A percentile compares a stretch with the other conserved stretches of the same genome.
phyloP scores from a whole-genome alignment of 2,797 vertebrate genomes.

The Dryobates pubescens region DNA sequence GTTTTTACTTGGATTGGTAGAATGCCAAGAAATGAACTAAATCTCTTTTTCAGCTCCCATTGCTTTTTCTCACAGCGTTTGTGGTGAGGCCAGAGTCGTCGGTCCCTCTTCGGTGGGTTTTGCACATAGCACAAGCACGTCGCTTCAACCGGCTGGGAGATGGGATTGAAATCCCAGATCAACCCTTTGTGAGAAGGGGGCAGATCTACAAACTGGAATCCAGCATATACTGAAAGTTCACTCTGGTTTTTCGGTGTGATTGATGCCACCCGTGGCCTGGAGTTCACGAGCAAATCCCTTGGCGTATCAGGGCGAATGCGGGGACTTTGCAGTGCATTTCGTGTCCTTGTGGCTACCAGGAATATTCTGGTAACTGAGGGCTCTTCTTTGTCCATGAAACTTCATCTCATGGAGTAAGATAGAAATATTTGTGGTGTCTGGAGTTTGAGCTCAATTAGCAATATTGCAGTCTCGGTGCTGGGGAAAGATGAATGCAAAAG shows the following conservation, averaged over 20 bases:
- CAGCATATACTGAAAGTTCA: background rate
- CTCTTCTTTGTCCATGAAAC: constrained; percentile 10
- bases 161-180: background rate
- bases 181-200: background rate
- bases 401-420: background rate
- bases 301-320: background rate
- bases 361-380: background rate
- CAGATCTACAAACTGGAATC: background rate
- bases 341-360: background rate
- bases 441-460: background rate
- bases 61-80: background rate
- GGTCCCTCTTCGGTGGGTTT: background rate
- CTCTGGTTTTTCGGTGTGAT: background rate
- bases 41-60: background rate
- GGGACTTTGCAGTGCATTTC: background rate
- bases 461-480: background rate
- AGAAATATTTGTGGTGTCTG: background rate
- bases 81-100: fast-evolving
- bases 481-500: constrained; percentile 20
- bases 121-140: background rate
- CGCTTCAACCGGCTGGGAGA: background rate
- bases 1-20: background rate
- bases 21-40: background rate
- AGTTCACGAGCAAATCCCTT: constrained; percentile 30
- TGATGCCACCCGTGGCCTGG: background rate